Evolutionary conservation across 2,113 vertebrate genomes (phyloP).

Genomic region (Vireo altiloquus): DNA sequence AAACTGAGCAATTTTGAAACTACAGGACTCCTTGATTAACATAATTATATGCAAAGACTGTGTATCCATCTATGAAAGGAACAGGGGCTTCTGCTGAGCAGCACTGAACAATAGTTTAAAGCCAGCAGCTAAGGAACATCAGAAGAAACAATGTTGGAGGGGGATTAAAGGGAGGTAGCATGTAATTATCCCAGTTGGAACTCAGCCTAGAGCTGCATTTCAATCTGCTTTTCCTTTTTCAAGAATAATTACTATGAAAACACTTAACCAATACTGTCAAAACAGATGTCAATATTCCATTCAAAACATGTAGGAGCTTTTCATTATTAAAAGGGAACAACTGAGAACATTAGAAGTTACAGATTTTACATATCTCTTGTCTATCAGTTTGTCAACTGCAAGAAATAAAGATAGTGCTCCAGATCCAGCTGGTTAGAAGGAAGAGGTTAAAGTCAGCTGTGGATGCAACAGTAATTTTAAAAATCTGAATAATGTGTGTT

Average conservation of each 20-base stretch:
- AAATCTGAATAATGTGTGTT: not conserved
- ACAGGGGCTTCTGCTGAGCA: not conserved
- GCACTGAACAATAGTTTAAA: not conserved
- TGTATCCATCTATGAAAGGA: not conserved
- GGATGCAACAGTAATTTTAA: not conserved
- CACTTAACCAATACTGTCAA: not conserved
- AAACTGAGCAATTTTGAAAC: not conserved
- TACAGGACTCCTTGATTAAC: not conserved
- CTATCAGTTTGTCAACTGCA: not conserved
- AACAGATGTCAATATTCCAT: conserved; percentile 13
- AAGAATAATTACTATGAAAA: conserved; percentile 9
- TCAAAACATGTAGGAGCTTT: not conserved
- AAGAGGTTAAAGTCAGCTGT: not conserved
- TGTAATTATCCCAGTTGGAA: not conserved
- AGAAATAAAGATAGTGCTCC: not conserved
- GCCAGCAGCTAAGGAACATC: not conserved
- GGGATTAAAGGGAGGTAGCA: not conserved
- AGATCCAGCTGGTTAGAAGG: not conserved
- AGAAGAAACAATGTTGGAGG: not conserved
- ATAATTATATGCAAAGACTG: not conserved
- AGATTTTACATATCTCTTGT: not conserved
- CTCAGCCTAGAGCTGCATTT: not conserved
- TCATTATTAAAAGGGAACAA: not conserved
- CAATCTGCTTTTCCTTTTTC: not conserved
- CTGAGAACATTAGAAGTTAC: not conserved